phyloP scores from a whole-genome alignment of 1,140 invertebrate genomes.

The Dendrolimus kikuchii region DNA sequence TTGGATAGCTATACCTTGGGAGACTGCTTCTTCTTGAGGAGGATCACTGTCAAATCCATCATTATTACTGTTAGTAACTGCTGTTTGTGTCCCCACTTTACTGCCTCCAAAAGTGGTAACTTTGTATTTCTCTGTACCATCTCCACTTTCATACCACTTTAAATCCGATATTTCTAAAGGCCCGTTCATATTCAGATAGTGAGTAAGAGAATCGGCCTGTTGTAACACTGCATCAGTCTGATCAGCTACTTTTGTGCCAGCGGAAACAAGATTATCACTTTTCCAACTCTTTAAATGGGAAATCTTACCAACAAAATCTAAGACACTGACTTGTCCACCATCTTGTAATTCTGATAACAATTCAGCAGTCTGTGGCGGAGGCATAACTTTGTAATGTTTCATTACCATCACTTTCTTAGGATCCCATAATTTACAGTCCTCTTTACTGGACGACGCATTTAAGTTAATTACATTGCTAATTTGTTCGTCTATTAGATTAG shows the following conservation, averaged over 20 bases:
- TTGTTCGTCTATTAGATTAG: slow-evolving; percentile 57
- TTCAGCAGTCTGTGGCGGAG: slow-evolving; percentile 44
- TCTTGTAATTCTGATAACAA: slow-evolving; percentile 51
- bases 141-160: slow-evolving; percentile 58
- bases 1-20: slow-evolving; percentile 64
- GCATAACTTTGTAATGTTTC: slow-evolving; percentile 54
- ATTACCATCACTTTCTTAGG: slow-evolving; percentile 53
- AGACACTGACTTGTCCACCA: slow-evolving; percentile 40
- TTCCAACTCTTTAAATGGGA: slow-evolving; percentile 61
- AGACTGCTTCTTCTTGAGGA: slow-evolving; percentile 46
- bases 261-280: slow-evolving; percentile 45
- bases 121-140: slow-evolving; percentile 49
- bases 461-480: slow-evolving; percentile 66
- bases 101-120: slow-evolving; percentile 40
- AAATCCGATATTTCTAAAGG: slow-evolving; percentile 59
- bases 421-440: slow-evolving; percentile 60
- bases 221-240: slow-evolving; percentile 48
- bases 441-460: slow-evolving; percentile 63
- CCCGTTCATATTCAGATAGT: slow-evolving; percentile 58
- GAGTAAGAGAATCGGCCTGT: slow-evolving; percentile 45
- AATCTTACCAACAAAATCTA: slow-evolving; percentile 54
- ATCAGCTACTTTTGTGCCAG: slow-evolving; percentile 54
- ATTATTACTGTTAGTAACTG: slow-evolving; percentile 45
- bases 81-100: slow-evolving; percentile 48
- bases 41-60: slow-evolving; percentile 64